phyloP scores from a whole-genome alignment of 2,888 invertebrate genomes.

The Diaprepes abbreviatus region DNA sequence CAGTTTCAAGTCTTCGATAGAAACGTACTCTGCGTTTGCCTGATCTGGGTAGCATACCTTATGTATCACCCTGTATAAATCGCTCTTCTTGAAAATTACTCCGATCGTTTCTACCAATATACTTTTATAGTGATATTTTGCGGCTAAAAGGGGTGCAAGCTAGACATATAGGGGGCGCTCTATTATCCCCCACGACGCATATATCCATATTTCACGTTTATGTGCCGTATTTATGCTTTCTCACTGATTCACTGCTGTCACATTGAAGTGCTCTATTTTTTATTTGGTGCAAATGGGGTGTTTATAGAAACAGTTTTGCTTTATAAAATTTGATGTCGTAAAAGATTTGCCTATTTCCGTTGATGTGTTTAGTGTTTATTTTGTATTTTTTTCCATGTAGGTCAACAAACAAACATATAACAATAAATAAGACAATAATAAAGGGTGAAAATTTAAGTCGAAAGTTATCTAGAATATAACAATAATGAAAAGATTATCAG shows the following conservation, averaged over 20 bases:
- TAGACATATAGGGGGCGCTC: constrained; percentile 46
- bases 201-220: constrained; percentile 49
- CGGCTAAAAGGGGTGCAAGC: constrained; percentile 37
- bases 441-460: too few species aligned
- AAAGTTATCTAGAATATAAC: too few species aligned
- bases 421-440: not conserved
- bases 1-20: not conserved
- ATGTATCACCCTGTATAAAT: not conserved
- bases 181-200: constrained; percentile 38
- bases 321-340: constrained; percentile 25
- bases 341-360: constrained; percentile 17
- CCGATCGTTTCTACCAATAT: constrained; percentile 38
- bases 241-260: constrained; percentile 64
- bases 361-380: constrained; percentile 9
- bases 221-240: constrained; percentile 61
- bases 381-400: constrained; percentile 4
- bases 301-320: constrained; percentile 44
- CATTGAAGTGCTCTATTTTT: constrained; percentile 62
- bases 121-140: constrained; percentile 44
- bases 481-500: too few species aligned
- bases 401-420: constrained; percentile 18
- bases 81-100: constrained; percentile 11
- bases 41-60: not conserved
- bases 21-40: not conserved
- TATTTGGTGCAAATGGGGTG: constrained; percentile 55